A percentile compares a stretch with the other conserved stretches of the same genome.
phyloP scores from a whole-genome alignment of 2,113 vertebrate species.

The Bostrychus sinensis region DNA sequence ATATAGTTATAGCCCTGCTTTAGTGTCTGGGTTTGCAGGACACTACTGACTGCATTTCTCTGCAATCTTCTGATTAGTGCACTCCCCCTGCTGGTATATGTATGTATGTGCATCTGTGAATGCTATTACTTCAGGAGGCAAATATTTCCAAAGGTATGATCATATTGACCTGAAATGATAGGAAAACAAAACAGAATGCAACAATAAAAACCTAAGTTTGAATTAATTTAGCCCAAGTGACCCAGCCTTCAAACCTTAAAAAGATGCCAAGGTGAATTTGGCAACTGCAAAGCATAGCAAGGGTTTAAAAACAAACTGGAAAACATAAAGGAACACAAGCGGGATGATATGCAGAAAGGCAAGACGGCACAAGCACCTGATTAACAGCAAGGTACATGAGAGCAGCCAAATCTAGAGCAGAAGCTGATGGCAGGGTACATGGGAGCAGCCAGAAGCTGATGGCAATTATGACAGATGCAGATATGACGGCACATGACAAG shows the following conservation, averaged over 20 bases:
- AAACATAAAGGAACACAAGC: neutral
- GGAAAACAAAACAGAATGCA: too few species aligned
- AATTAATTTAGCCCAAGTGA: neutral
- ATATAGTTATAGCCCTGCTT: too few species aligned
- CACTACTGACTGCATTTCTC: too few species aligned
- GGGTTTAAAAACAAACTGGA: neutral
- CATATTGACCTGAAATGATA: too few species aligned
- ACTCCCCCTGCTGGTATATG: neutral
- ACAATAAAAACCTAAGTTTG: neutral
- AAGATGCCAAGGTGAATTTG: conserved; percentile 14
- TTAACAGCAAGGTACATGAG: neutral
- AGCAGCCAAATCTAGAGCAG: neutral
- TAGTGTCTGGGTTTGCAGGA: too few species aligned
- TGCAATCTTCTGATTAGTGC: too few species aligned
- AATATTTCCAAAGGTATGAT: neutral
- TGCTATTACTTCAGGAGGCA: too few species aligned
- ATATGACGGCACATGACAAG: neutral
- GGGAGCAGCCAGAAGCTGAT: neutral
- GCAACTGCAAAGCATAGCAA: neutral
- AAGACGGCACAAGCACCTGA: conserved; percentile 1
- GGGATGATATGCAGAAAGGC: neutral
- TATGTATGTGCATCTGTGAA: too few species aligned
- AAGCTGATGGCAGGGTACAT: neutral
- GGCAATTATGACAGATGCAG: neutral
- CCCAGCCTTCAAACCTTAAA: neutral